Evolutionary conservation across 2,113 vertebrate species (phyloP).

Genomic region (Carassius auratus): DNA sequence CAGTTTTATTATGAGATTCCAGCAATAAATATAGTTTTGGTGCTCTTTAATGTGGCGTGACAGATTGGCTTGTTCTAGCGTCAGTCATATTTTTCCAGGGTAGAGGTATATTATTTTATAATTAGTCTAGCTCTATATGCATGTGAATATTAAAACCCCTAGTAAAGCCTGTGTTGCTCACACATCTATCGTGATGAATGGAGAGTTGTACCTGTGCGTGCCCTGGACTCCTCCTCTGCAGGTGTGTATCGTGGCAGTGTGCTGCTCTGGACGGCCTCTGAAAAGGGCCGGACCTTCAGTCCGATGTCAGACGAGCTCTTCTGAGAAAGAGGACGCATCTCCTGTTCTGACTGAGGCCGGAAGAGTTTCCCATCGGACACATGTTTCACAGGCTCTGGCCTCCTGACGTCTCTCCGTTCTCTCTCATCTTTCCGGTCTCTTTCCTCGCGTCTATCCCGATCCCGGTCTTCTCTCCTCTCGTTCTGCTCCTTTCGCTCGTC

Average conservation of each 20-base stretch:
- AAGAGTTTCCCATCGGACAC: constrained; percentile 23
- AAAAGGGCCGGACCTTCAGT: constrained; percentile 63
- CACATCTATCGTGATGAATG: background rate
- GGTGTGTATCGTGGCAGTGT: constrained; percentile 72
- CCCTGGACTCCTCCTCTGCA: constrained; percentile 76
- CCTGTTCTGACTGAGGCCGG: constrained; percentile 68
- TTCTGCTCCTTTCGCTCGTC: constrained; percentile 43
- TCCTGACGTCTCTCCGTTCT: constrained; percentile 47
- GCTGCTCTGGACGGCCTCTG: constrained; percentile 71
- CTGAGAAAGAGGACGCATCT: constrained; percentile 58
- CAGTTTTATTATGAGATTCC: too few relatives aligned
- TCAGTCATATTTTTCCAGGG: too few relatives aligned
- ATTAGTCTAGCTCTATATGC: background rate
- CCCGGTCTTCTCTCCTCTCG: background rate
- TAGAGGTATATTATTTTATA: too few relatives aligned
- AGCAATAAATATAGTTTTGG: too few relatives aligned
- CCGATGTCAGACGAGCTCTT: constrained; percentile 68
- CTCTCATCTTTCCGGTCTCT: constrained; percentile 39
- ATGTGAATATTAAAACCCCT: background rate
- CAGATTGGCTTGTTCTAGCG: too few relatives aligned
- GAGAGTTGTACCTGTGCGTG: constrained; percentile 67
- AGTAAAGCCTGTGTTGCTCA: background rate
- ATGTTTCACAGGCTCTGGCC: constrained; percentile 48
- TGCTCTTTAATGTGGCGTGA: too few relatives aligned
- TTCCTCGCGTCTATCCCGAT: constrained; percentile 9